Conservation (phyloP, 2,797 vertebrate genomes). For the Microctenopoma stevenorrisi region DNA sequence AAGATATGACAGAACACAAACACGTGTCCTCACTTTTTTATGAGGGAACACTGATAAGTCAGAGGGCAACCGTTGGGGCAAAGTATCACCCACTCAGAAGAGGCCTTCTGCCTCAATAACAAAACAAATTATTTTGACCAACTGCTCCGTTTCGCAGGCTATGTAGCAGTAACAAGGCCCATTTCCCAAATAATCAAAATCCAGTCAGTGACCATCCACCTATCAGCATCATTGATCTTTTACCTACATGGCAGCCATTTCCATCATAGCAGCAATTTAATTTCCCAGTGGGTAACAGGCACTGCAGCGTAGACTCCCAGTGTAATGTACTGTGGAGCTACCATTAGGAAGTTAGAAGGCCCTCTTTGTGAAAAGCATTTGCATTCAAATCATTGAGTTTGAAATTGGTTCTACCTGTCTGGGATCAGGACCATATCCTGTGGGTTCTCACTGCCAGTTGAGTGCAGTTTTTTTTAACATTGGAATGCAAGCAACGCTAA, state of each 20-base stretch:
- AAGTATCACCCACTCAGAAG: slow-evolving; percentile 61
- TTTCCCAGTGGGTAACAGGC: slow-evolving; percentile 78
- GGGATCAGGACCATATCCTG: slow-evolving; percentile 78
- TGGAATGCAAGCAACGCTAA: slow-evolving; percentile 74
- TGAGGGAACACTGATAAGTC: slow-evolving; percentile 69
- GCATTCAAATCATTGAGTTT: slow-evolving; percentile 85
- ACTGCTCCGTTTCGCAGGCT: slow-evolving; percentile 60
- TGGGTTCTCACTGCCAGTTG: slow-evolving; percentile 72
- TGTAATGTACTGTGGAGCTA: slow-evolving; percentile 75
- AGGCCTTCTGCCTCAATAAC: slow-evolving; percentile 69
- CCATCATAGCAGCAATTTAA: slow-evolving; percentile 77
- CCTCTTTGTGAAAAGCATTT: slow-evolving; percentile 78
- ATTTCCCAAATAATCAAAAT: slow-evolving; percentile 77
- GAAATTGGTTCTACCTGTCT: slow-evolving; percentile 84
- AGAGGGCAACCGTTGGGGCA: slow-evolving; percentile 47
- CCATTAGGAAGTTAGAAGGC: slow-evolving; percentile 66
- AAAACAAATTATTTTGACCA: slow-evolving; percentile 73
- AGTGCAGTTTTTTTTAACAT: slow-evolving; percentile 75
- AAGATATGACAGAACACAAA: slow-evolving; percentile 75
- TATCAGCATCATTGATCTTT: slow-evolving; percentile 78
- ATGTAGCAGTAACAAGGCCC: slow-evolving; percentile 64
- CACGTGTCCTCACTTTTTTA: slow-evolving; percentile 67
- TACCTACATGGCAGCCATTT: slow-evolving; percentile 74
- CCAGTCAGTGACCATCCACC: slow-evolving; percentile 68
- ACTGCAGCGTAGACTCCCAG: slow-evolving; percentile 62